Conservation (phyloP, 2,113 vertebrate species). For the Thamnophis sirtalis region DNA sequence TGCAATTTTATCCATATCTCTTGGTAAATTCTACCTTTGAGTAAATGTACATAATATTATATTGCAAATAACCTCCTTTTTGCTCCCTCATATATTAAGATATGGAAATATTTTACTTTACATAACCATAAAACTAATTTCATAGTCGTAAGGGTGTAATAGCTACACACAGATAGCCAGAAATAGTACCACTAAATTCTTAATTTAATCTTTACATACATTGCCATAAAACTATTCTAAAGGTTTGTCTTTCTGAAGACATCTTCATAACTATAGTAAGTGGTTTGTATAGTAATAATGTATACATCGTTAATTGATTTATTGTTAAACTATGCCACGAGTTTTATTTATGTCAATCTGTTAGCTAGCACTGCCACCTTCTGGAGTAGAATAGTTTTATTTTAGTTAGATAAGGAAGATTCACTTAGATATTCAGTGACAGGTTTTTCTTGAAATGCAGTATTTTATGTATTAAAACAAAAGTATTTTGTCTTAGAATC, state of each 20-base stretch:
- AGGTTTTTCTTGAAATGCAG: neutral
- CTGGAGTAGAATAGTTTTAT: neutral
- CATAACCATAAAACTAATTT: neutral
- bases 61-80: neutral
- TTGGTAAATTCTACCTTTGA: neutral
- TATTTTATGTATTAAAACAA: neutral
- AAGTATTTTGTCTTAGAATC: neutral
- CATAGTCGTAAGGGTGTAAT: neutral
- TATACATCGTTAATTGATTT: neutral
- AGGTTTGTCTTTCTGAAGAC: rapidly evolving
- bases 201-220: neutral
- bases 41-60: neutral
- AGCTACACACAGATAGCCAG: neutral
- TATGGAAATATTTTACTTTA: neutral
- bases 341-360: neutral
- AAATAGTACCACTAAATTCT: neutral
- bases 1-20: neutral
- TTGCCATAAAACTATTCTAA: neutral
- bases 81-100: neutral
- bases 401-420: neutral
- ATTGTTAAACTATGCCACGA: neutral
- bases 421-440: neutral
- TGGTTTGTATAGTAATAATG: neutral
- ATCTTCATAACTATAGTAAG: neutral
- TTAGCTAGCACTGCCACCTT: rapidly evolving